Conservation (phyloP, 2,888 invertebrate genomes). For the Apodemia zela region DNA sequence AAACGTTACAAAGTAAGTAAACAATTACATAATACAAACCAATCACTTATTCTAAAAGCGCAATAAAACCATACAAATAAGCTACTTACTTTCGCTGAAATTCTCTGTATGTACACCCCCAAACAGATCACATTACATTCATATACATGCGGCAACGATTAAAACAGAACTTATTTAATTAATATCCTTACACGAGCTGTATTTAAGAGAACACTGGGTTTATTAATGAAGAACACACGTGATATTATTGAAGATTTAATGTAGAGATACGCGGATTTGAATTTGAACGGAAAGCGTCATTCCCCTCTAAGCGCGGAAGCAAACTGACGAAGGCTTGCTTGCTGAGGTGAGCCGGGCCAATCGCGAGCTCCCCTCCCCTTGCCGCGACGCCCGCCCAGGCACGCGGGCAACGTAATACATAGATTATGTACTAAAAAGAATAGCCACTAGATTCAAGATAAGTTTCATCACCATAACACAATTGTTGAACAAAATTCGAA, state of each 20-base stretch:
- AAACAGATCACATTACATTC: slow-evolving; percentile 24
- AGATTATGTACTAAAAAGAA: slow-evolving; percentile 35
- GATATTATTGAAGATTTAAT: no score
- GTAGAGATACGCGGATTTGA: slow-evolving; percentile 51
- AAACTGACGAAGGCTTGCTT: slow-evolving; percentile 57
- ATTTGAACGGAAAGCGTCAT: slow-evolving; percentile 40
- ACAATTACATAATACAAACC: slow-evolving; percentile 31
- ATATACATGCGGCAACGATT: no score
- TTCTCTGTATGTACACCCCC: slow-evolving; percentile 32
- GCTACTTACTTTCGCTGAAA: slow-evolving; percentile 49
- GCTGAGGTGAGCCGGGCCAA: slow-evolving; percentile 52
- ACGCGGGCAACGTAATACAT: slow-evolving; percentile 45
- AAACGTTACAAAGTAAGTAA: not conserved
- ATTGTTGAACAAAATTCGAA: no score
- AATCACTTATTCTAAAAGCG: slow-evolving; percentile 29
- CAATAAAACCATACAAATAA: slow-evolving; percentile 29
- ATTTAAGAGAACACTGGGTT: no score
- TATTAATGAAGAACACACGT: no score
- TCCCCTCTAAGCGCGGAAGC: slow-evolving; percentile 44
- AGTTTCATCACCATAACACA: no score
- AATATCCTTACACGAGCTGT: no score
- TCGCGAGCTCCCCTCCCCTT: slow-evolving; percentile 40
- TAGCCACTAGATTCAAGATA: not conserved
- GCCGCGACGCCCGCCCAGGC: slow-evolving; percentile 60
- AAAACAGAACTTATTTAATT: no score